phyloP scores from a whole-genome alignment of 2,888 invertebrate genomes.

The Sericinus montela region DNA sequence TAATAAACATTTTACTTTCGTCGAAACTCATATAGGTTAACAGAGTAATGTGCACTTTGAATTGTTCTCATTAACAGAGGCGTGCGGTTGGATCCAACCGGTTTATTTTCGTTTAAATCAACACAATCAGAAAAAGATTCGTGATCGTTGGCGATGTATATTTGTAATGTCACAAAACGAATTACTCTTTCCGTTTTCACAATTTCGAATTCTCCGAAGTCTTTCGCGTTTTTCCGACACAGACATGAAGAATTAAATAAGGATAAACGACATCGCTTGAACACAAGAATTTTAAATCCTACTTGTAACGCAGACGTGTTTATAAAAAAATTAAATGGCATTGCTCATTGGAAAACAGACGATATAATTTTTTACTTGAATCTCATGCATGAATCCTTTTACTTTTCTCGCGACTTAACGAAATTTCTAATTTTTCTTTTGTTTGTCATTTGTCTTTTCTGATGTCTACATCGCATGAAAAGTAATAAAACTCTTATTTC shows the following conservation, averaged over 20 bases:
- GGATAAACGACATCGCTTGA: background rate
- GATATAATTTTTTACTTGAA: too few species aligned
- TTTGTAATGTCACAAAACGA: slow-evolving; percentile 11
- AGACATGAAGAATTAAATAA: background rate
- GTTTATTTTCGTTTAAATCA: slow-evolving; percentile 12
- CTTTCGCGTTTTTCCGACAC: background rate
- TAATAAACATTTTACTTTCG: slow-evolving; percentile 2
- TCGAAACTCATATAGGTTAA: slow-evolving; percentile 8
- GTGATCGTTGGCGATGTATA: slow-evolving; percentile 5
- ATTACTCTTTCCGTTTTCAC: slow-evolving; percentile 2
- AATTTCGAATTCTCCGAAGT: slow-evolving; percentile 4
- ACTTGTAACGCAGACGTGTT: too few species aligned
- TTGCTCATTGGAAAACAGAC: too few species aligned
- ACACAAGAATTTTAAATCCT: background rate
- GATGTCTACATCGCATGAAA: too few species aligned
- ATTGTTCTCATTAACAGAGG: slow-evolving; percentile 11
- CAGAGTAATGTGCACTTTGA: background rate
- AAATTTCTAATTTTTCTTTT: too few species aligned
- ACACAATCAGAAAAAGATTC: slow-evolving; percentile 14
- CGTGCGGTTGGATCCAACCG: background rate
- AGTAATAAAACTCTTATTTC: too few species aligned
- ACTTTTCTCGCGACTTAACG: too few species aligned
- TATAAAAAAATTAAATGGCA: too few species aligned
- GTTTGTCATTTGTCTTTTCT: too few species aligned
- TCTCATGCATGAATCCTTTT: too few species aligned